Percentiles rank a stretch among this genome's conserved stretches.
Conservation (phyloP, 1,140 invertebrate species). For the Eulimnadia texana region DNA sequence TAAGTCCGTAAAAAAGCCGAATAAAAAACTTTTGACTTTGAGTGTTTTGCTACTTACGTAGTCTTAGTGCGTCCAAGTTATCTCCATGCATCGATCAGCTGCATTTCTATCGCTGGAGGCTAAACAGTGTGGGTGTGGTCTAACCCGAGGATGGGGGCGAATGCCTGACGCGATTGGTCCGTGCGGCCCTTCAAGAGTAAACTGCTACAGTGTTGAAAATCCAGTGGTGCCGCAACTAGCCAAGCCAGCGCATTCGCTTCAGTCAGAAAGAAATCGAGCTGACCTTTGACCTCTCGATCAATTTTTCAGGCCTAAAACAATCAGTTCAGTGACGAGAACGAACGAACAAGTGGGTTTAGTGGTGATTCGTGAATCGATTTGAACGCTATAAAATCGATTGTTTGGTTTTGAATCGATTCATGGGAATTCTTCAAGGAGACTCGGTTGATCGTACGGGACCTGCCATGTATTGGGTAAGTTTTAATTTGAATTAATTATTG, state of each 20-base stretch:
- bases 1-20: no score
- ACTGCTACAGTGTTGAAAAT: not conserved
- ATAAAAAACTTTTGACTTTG: no score
- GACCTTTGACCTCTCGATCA: not conserved
- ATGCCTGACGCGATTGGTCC: not conserved
- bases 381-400: not conserved
- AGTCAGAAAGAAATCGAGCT: not conserved
- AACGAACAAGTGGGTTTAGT: not conserved
- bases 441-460: not conserved
- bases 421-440: slow-evolving; percentile 12
- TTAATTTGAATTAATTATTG: not conserved
- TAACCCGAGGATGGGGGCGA: no score
- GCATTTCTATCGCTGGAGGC: no score
- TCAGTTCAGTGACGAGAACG: not conserved
- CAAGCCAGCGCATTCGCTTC: not conserved
- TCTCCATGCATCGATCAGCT: no score
- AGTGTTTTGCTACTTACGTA: no score
- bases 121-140: no score
- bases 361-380: not conserved
- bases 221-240: not conserved
- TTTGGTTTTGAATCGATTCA: not conserved
- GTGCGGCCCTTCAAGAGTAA: not conserved
- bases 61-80: no score
- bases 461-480: slow-evolving; percentile 12
- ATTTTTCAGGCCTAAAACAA: no score